Evolutionary conservation across 2,888 invertebrate species (phyloP).

Genomic region (Amiota mariae): DNA sequence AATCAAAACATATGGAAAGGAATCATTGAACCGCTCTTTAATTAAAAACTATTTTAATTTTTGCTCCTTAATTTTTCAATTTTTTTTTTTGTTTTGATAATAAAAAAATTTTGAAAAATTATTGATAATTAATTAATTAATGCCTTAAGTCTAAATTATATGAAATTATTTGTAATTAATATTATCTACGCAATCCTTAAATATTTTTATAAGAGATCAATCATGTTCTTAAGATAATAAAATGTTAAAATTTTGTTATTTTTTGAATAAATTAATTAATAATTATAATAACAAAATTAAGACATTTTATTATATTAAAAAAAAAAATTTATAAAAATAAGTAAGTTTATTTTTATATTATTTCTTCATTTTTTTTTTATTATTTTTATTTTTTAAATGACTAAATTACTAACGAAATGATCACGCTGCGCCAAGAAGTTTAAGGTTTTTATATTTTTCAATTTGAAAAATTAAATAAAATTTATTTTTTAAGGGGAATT

Average conservation of each 20-base stretch:
- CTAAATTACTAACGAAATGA: slow-evolving; percentile 42
- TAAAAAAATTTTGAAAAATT: slow-evolving; percentile 42
- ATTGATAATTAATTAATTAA: neutral
- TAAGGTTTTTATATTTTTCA: neutral
- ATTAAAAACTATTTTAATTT: slow-evolving; percentile 46
- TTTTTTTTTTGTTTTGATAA: slow-evolving; percentile 40
- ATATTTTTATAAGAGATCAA: slow-evolving; percentile 53
- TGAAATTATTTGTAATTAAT: too few relatives aligned
- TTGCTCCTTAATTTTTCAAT: slow-evolving; percentile 46
- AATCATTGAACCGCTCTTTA: slow-evolving; percentile 62
- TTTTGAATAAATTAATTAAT: slow-evolving; percentile 45
- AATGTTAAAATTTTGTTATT: slow-evolving; percentile 37
- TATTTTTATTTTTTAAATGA: neutral
- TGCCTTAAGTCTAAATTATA: slow-evolving; percentile 21
- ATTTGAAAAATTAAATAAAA: neutral
- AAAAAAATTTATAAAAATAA: slow-evolving; percentile 5
- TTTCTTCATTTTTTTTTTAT: neutral
- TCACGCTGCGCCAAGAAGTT: slow-evolving; percentile 65
- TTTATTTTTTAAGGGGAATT: slow-evolving; percentile 20
- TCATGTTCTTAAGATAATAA: slow-evolving; percentile 43
- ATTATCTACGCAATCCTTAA: too few relatives aligned
- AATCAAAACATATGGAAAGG: slow-evolving; percentile 51
- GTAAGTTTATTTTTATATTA: slow-evolving; percentile 1
- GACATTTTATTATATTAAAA: slow-evolving; percentile 20
- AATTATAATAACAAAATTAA: slow-evolving; percentile 51